Base-by-base conservation (phyloP, 2,888 invertebrate genomes). In the Eilema depressum region DNA sequence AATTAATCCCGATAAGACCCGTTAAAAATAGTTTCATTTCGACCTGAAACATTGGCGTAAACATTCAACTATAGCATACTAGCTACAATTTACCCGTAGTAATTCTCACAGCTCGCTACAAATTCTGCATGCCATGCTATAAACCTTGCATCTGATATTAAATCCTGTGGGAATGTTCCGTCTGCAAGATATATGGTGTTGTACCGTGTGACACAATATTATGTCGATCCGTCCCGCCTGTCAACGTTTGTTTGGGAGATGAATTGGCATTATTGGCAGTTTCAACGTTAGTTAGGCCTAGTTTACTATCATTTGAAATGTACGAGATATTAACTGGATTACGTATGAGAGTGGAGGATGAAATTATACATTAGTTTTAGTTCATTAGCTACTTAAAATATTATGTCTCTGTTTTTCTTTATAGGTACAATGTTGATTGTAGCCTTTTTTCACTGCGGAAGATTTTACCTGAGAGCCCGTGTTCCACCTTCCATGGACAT, bases 221-320 rank as follows among this genome's bases (percentile, higher is more conserved):
- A 69, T 73, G 67, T 60, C 70, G 37, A 77, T 82, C 64, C 26
- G 69, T 82, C 73, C 64, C 30, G 60, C 23, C 53, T 53, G 77
- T 71, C 80, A 82, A 66, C 41, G 33, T 59, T 37, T 23, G 47
- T 73, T 64, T 65, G 33, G 65, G 37, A 53, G 64, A 64, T 53
- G n/a, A n/a, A 64, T 64, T 64, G 64, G 12, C 28, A n/a, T n/a
- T 53, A 64, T 64, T 64, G 64, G n/a, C 47, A 28, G 26, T 17
- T 53, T 30, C n/a, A 53, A 7, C n/a, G 37, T 23, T 53, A 47
- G 47, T 53, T 30, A 63, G 17, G n/a, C 0, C n/a, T 53, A 25
- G 47, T 28, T n/a, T n/a, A 53, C 28, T n/a, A 20, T 28, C 47
- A 47, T 28, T 20, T 53, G 17, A 37, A 23, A 62, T 8, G 8